These are phyloP conservation scores for Podiceps cristatus DNA, from an alignment of 2,113 vertebrate genomes.

Conservation along the genomic window DNA sequence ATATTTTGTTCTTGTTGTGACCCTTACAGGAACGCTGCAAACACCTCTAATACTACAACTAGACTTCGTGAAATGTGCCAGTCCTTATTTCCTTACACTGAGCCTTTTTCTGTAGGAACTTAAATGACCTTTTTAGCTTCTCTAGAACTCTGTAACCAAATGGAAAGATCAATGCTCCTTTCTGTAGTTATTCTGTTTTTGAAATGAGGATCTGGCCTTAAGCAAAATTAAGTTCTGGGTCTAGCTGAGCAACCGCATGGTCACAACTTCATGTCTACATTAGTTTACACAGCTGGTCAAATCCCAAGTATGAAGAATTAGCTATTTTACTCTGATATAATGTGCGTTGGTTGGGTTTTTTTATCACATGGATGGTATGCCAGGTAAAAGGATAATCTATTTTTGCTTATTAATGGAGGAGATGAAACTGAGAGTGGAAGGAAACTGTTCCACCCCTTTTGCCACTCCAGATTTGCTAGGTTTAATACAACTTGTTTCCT, in stretches of 20 bases:
- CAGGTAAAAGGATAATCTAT: not conserved
- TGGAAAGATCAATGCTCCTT: not conserved
- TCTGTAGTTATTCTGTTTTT: not conserved
- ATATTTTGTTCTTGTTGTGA: not conserved
- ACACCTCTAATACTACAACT: not conserved
- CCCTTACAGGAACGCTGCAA: not conserved
- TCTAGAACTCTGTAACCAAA: not conserved
- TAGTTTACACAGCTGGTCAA: not conserved
- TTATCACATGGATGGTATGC: not conserved
- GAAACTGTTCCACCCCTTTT: not conserved
- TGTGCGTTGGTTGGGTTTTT: not conserved
- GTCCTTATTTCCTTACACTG: not conserved
- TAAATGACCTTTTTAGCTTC: not conserved
- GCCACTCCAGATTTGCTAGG: not conserved
- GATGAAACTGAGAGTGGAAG: not conserved
- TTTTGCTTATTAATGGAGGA: not conserved
- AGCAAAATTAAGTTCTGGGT: not conserved
- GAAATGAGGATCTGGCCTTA: not conserved
- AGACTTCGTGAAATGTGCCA: not conserved
- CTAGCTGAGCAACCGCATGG: not conserved
- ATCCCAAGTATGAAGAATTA: not conserved
- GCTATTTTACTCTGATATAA: not conserved
- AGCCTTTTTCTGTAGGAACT: not conserved
- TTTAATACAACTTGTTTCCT: not conserved
- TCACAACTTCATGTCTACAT: not conserved